These are phyloP conservation scores for Alectura lathami DNA, from an alignment of 2,113 vertebrate species.

Conservation along the genomic window DNA sequence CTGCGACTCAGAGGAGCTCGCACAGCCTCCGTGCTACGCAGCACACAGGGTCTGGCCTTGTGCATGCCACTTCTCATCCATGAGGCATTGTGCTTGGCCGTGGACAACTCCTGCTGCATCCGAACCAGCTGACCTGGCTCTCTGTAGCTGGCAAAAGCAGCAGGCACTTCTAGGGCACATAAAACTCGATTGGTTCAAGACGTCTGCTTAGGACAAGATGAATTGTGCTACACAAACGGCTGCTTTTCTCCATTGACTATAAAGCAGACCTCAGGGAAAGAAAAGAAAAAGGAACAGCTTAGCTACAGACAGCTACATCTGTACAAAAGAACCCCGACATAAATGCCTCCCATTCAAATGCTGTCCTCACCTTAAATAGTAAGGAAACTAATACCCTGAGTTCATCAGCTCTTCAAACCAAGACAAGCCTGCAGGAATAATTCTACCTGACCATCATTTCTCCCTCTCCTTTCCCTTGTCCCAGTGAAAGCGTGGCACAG, in stretches of 20 bases:
- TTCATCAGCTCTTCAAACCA: not conserved
- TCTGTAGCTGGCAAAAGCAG: not conserved
- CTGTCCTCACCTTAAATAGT: not conserved
- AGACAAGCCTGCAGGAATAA: not conserved
- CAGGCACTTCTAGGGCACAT: not conserved
- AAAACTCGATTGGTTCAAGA: not conserved
- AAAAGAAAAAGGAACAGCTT: not conserved
- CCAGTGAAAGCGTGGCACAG: not conserved
- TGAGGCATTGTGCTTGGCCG: accelerated
- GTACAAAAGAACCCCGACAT: not conserved
- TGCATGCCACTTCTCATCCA: not conserved
- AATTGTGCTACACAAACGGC: not conserved
- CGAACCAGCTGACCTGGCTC: not conserved
- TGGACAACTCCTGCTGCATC: not conserved
- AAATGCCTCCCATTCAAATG: not conserved
- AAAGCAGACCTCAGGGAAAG: not conserved
- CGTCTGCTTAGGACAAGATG: not conserved
- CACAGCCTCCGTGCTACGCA: not conserved
- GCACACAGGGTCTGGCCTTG: not conserved
- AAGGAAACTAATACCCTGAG: not conserved
- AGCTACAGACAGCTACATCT: not conserved
- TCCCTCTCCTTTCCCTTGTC: not conserved
- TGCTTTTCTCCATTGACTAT: not conserved
- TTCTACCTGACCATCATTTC: not conserved
- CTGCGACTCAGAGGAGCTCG: accelerated